Percentiles rank a stretch among this genome's conserved stretches.
Evolutionary conservation across 1,140 invertebrate species (phyloP).

Genomic region (Drosophila ananassae): DNA sequence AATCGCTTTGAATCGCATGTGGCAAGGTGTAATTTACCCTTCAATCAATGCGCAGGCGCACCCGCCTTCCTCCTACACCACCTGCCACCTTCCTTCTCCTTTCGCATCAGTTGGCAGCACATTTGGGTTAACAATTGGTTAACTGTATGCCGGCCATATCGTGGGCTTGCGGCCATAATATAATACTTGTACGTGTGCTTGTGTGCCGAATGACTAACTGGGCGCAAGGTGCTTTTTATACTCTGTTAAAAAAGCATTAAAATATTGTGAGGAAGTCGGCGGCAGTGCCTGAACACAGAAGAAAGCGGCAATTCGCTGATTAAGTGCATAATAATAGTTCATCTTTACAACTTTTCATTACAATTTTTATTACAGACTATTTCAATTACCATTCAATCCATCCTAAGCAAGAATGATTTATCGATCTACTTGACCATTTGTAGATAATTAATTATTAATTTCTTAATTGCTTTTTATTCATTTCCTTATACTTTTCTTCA

Average conservation of each 20-base stretch:
- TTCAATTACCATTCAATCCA: neutral
- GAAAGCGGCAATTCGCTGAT: conserved; percentile 28
- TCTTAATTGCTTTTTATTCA: conserved; percentile 9
- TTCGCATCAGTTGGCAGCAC: conserved; percentile 75
- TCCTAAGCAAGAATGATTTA: conserved; percentile 14
- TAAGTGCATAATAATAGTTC: conserved; percentile 1
- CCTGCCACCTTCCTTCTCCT: neutral
- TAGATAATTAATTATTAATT: neutral
- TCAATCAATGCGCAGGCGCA: conserved; percentile 75
- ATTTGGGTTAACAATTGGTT: conserved; percentile 82
- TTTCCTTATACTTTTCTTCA: conserved; percentile 24
- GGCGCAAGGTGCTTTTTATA: conserved; percentile 77
- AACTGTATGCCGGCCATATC: conserved; percentile 68
- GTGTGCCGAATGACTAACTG: conserved; percentile 72
- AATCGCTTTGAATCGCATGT: conserved; percentile 76
- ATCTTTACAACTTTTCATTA: neutral
- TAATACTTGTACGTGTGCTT: conserved; percentile 15
- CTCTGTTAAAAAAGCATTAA: conserved; percentile 47
- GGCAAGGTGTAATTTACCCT: conserved; percentile 81
- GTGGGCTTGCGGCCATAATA: conserved; percentile 48
- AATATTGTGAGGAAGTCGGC: conserved; percentile 21
- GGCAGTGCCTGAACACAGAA: conserved; percentile 21
- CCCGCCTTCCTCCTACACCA: conserved; percentile 22
- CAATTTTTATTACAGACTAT: neutral
- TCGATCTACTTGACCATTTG: conserved; percentile 1